These are phyloP conservation scores for Ciconia maguari DNA, from an alignment of 2,113 vertebrate genomes.

Conservation along the genomic window DNA sequence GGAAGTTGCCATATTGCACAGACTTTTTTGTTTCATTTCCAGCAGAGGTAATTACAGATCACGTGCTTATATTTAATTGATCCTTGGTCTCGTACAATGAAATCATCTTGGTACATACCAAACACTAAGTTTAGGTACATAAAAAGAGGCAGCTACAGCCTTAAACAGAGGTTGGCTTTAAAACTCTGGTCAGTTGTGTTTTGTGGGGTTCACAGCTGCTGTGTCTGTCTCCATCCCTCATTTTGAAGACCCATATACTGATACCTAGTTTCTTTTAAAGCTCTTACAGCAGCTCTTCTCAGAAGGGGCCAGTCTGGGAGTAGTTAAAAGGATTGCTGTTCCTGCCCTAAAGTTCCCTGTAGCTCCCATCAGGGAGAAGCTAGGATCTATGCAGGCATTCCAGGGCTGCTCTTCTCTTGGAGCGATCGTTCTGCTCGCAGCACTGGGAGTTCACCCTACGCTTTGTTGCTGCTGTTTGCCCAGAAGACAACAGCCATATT, in stretches of 20 bases:
- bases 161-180: background rate
- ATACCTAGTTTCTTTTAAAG: background rate
- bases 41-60: background rate
- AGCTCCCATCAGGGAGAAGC: background rate
- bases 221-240: accelerated
- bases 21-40: background rate
- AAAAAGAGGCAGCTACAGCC: background rate
- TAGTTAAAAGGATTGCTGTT: background rate
- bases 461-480: background rate
- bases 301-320: background rate
- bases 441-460: background rate
- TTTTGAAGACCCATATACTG: background rate
- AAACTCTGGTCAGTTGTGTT: background rate
- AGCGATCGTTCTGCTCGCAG: background rate
- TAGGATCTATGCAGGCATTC: background rate
- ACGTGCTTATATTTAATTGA: background rate
- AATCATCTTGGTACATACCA: background rate
- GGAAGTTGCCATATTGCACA: accelerated
- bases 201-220: background rate
- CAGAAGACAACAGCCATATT: background rate
- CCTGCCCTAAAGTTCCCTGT: background rate
- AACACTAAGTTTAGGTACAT: background rate
- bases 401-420: background rate
- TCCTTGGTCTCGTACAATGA: background rate
- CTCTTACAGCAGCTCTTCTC: background rate